Percentiles rank a stretch among this genome's conserved stretches.
Evolutionary conservation across 2,797 vertebrate species (phyloP).

Genomic region (Sylvia borin): DNA sequence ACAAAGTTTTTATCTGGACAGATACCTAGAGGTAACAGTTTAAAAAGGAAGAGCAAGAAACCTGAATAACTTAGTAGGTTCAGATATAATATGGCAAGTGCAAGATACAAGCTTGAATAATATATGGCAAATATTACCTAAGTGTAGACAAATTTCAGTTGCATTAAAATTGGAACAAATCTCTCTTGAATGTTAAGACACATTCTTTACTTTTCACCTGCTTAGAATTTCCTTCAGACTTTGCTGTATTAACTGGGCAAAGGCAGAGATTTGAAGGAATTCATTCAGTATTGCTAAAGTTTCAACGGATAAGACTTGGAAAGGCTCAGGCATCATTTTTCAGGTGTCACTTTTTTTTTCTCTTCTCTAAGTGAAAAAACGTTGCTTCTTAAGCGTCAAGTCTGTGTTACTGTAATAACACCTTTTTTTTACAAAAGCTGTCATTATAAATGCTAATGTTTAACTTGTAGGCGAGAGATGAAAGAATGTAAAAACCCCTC

Average conservation of each 20-base stretch:
- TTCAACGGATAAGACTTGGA: not conserved
- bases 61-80: not conserved
- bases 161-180: not conserved
- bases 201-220: not conserved
- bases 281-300: not conserved
- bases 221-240: not conserved
- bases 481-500: not conserved
- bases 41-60: not conserved
- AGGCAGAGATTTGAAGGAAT: not conserved
- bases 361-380: not conserved
- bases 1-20: not conserved
- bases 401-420: not conserved
- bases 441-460: constrained; percentile 27
- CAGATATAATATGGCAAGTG: not conserved
- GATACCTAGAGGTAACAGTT: not conserved
- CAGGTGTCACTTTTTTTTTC: not conserved
- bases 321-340: not conserved
- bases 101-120: not conserved
- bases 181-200: not conserved
- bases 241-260: not conserved
- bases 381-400: not conserved
- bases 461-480: constrained; percentile 1
- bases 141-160: not conserved
- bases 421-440: not conserved
- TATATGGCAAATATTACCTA: not conserved